Conservation (phyloP, 1,140 invertebrate species). For the Mizuhopecten yessoensis region DNA sequence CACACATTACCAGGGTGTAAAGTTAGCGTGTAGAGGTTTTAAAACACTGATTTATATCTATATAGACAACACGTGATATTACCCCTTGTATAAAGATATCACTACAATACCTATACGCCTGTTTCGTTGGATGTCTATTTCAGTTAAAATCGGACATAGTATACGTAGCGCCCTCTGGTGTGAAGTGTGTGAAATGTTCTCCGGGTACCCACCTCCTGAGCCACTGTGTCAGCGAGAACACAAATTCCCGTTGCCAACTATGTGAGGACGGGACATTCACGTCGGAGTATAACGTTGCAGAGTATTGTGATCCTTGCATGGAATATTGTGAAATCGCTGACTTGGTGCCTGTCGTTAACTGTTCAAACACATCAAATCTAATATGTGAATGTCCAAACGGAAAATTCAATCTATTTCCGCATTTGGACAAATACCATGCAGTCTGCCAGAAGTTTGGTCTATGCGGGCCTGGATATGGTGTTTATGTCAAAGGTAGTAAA, state of each 20-base stretch:
- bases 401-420: background rate
- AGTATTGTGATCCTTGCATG: background rate
- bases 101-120: too few species aligned
- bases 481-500: background rate
- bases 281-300: background rate
- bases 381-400: background rate
- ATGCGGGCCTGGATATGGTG: background rate
- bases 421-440: background rate
- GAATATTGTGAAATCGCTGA: background rate
- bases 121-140: background rate
- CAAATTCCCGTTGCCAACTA: background rate
- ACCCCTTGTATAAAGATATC: too few species aligned
- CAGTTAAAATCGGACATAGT: background rate
- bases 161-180: background rate
- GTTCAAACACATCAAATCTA: background rate
- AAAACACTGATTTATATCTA: too few species aligned
- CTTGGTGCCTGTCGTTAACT: background rate
- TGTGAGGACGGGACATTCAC: background rate
- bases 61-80: too few species aligned
- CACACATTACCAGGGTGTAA: too few species aligned
- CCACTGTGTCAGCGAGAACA: background rate
- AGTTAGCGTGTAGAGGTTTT: too few species aligned
- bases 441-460: background rate
- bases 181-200: background rate
- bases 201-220: background rate